Conservation (phyloP, 2,113 vertebrate genomes). For the Prunella fulvescens region DNA sequence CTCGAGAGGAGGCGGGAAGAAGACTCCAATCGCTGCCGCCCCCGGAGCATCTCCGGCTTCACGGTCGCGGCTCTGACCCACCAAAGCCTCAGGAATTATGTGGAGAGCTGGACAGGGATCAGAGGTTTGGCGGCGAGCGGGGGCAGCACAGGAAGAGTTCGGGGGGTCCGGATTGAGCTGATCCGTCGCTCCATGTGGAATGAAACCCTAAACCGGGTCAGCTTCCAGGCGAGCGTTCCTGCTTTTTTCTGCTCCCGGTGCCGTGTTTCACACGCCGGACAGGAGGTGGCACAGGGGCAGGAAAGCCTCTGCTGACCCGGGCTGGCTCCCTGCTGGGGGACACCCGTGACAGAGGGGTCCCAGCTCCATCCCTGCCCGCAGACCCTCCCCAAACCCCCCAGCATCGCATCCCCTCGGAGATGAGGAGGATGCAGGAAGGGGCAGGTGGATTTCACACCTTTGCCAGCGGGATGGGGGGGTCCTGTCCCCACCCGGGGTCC, state of each 20-base stretch:
- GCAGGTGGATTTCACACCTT: neutral
- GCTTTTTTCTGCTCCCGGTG: neutral
- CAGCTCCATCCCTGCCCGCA: neutral
- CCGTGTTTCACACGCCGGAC: neutral
- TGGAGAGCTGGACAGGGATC: conserved; percentile 19
- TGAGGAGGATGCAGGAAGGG: rapidly evolving
- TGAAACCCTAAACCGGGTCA: conserved; percentile 2
- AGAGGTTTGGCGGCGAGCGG: neutral
- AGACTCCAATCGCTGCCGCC: neutral
- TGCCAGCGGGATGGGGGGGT: rapidly evolving
- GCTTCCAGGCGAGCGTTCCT: neutral
- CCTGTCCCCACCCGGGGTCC: neutral
- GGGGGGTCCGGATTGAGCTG: neutral
- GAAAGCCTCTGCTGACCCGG: neutral
- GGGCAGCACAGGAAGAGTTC: neutral
- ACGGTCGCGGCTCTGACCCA: neutral
- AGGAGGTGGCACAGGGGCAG: neutral
- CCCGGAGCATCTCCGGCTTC: neutral
- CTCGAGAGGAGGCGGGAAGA: neutral
- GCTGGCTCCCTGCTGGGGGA: neutral
- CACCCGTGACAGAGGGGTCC: neutral
- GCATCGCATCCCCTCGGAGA: rapidly evolving
- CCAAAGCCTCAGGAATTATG: neutral
- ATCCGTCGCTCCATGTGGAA: neutral
- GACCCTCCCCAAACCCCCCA: neutral